Conservation (phyloP, 2,113 vertebrate species). For the Pelecanus crispus region DNA sequence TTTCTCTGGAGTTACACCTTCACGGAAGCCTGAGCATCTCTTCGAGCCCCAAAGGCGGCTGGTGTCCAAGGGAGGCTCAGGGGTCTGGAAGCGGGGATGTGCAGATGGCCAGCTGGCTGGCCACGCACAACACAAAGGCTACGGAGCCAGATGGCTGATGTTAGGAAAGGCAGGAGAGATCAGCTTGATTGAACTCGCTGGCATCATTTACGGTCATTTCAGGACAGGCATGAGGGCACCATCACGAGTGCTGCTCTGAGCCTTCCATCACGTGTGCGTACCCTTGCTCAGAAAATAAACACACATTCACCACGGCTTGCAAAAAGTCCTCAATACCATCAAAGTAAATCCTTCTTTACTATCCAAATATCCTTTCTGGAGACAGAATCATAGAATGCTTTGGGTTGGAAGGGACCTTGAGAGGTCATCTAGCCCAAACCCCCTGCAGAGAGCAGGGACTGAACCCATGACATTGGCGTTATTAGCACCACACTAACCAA, state of each 20-base stretch:
- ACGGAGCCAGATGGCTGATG: neutral
- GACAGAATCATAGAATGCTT: too few species aligned
- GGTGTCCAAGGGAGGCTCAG: neutral
- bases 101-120: constrained; percentile 3
- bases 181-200: neutral
- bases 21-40: neutral
- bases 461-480: too few species aligned
- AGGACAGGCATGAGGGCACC: neutral
- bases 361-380: neutral
- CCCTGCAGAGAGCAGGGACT: too few species aligned
- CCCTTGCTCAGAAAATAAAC: neutral
- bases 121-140: neutral
- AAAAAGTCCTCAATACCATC: neutral
- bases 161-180: neutral
- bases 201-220: neutral
- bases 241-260: neutral
- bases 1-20: neutral
- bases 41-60: neutral
- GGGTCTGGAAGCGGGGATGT: neutral
- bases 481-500: too few species aligned
- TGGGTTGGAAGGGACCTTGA: too few species aligned
- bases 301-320: neutral
- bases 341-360: neutral
- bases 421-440: too few species aligned
- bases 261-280: neutral